A percentile compares a stretch with the other conserved stretches of the same genome.
Conservation (phyloP, 2,113 vertebrate species). For the Sciurus niger region DNA sequence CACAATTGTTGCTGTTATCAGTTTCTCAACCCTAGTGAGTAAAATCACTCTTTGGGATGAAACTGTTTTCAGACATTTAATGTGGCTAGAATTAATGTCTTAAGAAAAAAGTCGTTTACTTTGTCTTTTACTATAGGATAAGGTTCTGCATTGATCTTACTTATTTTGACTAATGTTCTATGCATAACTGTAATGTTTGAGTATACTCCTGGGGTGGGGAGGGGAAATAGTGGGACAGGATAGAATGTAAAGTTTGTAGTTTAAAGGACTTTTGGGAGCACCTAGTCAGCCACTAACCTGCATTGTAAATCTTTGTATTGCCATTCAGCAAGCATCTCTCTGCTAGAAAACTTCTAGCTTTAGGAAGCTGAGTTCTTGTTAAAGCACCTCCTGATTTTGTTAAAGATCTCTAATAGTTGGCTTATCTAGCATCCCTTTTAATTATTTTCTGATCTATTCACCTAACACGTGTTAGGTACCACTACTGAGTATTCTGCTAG, state of each 20-base stretch:
- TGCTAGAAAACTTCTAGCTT: slow-evolving; percentile 29
- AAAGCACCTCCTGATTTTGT: slow-evolving; percentile 29
- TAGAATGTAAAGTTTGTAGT: not conserved
- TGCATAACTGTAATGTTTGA: not conserved
- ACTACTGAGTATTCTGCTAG: not conserved
- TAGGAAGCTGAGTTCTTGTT: not conserved
- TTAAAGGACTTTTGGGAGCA: slow-evolving; percentile 33
- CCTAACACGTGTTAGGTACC: not conserved
- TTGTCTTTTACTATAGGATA: not conserved
- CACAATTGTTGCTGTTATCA: not conserved
- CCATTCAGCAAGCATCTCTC: not conserved
- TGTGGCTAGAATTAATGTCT: slow-evolving; percentile 21
- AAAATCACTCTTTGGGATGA: not conserved
- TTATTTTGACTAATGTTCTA: slow-evolving; percentile 42
- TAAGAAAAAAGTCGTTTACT: slow-evolving; percentile 4
- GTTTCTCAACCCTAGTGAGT: not conserved
- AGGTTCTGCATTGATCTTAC: not conserved
- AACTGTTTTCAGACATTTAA: slow-evolving; percentile 40
- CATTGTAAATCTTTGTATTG: slow-evolving; percentile 15
- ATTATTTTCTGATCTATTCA: not conserved
- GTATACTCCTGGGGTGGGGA: not conserved
- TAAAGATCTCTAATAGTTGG: not conserved
- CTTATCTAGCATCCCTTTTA: slow-evolving; percentile 7
- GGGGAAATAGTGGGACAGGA: not conserved
- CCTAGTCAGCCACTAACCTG: not conserved